phyloP scores from a whole-genome alignment of 1,140 invertebrate genomes.

The Sitobion miscanthi region DNA sequence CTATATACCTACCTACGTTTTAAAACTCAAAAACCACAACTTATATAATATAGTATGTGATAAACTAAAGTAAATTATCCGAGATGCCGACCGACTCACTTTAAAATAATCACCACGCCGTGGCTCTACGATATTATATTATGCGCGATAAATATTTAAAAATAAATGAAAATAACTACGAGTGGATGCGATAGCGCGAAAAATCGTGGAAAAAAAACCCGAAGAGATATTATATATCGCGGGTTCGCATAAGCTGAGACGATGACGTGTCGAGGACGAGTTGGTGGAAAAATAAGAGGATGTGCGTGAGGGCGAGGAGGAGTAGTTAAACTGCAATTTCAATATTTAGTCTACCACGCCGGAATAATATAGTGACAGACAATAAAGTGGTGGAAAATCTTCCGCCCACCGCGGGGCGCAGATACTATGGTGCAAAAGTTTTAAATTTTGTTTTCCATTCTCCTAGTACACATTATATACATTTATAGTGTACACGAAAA shows the following conservation, averaged over 20 bases:
- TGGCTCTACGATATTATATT: background rate
- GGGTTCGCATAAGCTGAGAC: background rate
- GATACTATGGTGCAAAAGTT: background rate
- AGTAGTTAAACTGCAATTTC: slow-evolving; percentile 1
- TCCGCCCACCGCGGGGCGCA: background rate
- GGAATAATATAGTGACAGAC: slow-evolving; percentile 5
- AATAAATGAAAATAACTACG: background rate
- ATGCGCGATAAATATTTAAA: background rate
- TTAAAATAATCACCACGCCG: background rate
- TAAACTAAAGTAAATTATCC: background rate
- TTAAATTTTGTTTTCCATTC: slow-evolving; percentile 10
- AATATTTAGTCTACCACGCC: slow-evolving; percentile 20
- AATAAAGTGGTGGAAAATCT: background rate
- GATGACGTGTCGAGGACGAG: background rate
- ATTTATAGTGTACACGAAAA: background rate
- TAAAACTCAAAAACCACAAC: background rate
- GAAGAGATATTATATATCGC: background rate
- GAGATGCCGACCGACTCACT: background rate
- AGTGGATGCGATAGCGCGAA: background rate
- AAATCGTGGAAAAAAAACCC: background rate
- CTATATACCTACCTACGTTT: background rate
- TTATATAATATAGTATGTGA: background rate
- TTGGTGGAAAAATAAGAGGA: background rate
- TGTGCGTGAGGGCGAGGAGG: too few relatives aligned
- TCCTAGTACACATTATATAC: background rate